phyloP scores from a whole-genome alignment of 2,888 invertebrate species.

The Cyclophora punctaria region DNA sequence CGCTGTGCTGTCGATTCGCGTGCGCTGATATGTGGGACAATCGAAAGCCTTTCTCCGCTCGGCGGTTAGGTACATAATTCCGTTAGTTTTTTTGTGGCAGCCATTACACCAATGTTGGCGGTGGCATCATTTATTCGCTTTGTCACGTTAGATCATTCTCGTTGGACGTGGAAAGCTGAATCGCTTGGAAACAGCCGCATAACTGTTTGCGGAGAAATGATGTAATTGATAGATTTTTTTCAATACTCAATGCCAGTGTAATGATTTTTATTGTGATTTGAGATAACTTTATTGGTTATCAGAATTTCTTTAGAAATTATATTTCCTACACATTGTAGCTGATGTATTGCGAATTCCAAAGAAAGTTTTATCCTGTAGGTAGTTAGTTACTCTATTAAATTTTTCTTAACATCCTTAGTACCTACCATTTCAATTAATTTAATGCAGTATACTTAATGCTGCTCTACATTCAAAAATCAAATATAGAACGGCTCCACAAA shows the following conservation, averaged over 20 bases:
- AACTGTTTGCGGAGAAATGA: conserved; percentile 63
- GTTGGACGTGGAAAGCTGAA: conserved; percentile 54
- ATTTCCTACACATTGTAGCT: too few relatives aligned
- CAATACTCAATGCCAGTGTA: too few relatives aligned
- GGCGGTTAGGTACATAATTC: conserved; percentile 71
- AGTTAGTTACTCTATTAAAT: too few relatives aligned
- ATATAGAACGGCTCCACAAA: too few relatives aligned
- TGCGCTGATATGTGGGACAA: conserved; percentile 72
- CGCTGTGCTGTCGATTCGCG: conserved; percentile 50
- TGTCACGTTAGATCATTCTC: conserved; percentile 75
- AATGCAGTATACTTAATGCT: too few relatives aligned
- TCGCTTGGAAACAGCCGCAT: conserved; percentile 55
- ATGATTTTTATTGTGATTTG: conserved; percentile 14
- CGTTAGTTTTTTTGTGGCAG: conserved; percentile 73
- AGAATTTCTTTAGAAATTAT: neutral
- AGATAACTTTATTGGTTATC: conserved; percentile 8
- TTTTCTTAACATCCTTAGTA: too few relatives aligned
- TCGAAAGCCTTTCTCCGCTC: conserved; percentile 74
- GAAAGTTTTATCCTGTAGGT: too few relatives aligned
- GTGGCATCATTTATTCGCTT: conserved; percentile 72
- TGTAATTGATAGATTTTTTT: conserved; percentile 48
- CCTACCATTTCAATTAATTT: too few relatives aligned
- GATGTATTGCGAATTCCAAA: too few relatives aligned
- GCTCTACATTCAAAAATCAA: too few relatives aligned
- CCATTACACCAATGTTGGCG: conserved; percentile 68